A percentile compares a stretch with the other conserved stretches of the same genome.
These are phyloP conservation scores for Willowsia nigromaculata DNA, from an alignment of 2,888 invertebrate species.

Conservation along the genomic window DNA sequence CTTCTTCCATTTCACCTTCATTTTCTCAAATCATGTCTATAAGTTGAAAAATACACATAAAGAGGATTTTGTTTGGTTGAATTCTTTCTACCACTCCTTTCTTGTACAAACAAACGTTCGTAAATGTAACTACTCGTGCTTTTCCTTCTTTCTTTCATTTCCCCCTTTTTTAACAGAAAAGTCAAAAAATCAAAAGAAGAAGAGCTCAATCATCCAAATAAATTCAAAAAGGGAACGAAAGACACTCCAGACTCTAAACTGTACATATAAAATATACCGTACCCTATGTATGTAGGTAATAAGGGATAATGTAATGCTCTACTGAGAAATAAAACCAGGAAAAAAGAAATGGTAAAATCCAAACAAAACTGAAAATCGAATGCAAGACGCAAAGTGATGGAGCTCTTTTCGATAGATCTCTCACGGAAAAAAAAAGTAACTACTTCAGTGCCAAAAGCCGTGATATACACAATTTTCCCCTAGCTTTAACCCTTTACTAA, in stretches of 20 bases:
- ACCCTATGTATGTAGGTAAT: background rate
- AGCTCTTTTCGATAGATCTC: background rate
- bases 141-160: background rate
- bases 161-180: slow-evolving; percentile 44
- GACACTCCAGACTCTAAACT: background rate
- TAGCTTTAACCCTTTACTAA: slow-evolving; percentile 37
- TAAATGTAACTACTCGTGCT: background rate
- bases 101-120: slow-evolving; percentile 6
- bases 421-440: slow-evolving; percentile 37
- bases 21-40: background rate
- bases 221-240: slow-evolving; percentile 34
- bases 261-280: background rate
- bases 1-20: too few relatives aligned
- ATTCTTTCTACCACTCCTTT: slow-evolving; percentile 25
- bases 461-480: slow-evolving; percentile 55
- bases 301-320: background rate
- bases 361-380: slow-evolving; percentile 38
- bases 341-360: slow-evolving; percentile 24
- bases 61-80: slow-evolving; percentile 56
- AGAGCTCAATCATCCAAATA: slow-evolving; percentile 63
- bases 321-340: slow-evolving; percentile 31
- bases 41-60: slow-evolving; percentile 1
- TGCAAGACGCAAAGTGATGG: slow-evolving; percentile 1
- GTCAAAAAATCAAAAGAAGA: slow-evolving; percentile 67
- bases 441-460: slow-evolving; percentile 50